Conservation (phyloP, 2,888 invertebrate species). For the Sceliomorpha sp. region DNA sequence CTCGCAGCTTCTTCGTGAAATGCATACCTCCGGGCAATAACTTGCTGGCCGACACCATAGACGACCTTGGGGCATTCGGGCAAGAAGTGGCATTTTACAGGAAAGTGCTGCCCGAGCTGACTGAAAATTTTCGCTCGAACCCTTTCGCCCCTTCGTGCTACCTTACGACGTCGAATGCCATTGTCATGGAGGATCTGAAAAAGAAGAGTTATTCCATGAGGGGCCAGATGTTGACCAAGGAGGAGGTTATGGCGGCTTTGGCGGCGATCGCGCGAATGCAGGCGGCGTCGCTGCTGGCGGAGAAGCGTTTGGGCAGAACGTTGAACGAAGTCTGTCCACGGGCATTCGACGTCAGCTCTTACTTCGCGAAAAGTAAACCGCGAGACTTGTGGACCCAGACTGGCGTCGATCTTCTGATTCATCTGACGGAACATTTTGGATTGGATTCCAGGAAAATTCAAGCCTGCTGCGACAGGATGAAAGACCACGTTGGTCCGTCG, state of each 20-base stretch:
- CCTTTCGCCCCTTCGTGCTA: constrained; percentile 73
- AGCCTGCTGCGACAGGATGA: too few relatives aligned
- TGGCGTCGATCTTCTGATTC: not conserved
- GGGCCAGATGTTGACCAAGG: constrained; percentile 60
- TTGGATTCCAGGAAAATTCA: not conserved
- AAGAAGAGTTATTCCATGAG: constrained; percentile 65
- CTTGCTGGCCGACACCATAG: constrained; percentile 81
- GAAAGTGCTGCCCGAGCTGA: constrained; percentile 77
- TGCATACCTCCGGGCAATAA: constrained; percentile 82
- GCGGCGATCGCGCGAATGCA: constrained; percentile 67
- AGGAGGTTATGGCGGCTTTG: constrained; percentile 60
- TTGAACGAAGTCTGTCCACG: constrained; percentile 4
- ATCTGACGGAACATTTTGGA: not conserved
- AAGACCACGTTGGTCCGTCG: not conserved
- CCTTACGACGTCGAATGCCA: constrained; percentile 64
- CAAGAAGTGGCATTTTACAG: constrained; percentile 81
- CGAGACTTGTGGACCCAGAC: not conserved
- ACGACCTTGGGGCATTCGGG: constrained; percentile 80
- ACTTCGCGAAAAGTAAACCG: not conserved
- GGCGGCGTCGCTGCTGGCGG: constrained; percentile 66
- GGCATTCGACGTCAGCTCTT: constrained; percentile 1
- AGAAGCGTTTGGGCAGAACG: constrained; percentile 40
- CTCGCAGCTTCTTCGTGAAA: constrained; percentile 83
- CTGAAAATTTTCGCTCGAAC: constrained; percentile 59
- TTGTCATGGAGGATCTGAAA: constrained; percentile 79